These are phyloP conservation scores for Pao palembangensis DNA, from an alignment of 2,113 vertebrate genomes.

Conservation along the genomic window DNA sequence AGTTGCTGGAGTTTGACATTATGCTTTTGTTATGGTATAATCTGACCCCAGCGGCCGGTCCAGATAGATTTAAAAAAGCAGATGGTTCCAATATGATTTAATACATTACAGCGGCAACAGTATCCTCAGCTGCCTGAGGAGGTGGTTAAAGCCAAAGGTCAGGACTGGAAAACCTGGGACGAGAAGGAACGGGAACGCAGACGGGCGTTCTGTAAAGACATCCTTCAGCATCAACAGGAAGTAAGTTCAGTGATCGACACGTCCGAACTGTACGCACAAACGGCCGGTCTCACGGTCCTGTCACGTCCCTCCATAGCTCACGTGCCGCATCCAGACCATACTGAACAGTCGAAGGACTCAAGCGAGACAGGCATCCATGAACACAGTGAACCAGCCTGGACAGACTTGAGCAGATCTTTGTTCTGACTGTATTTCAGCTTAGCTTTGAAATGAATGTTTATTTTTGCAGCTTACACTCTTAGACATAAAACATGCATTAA, in stretches of 20 bases:
- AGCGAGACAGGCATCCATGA: not conserved
- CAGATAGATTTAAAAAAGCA: not conserved
- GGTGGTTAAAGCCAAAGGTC: conserved; percentile 18
- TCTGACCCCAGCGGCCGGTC: too few relatives aligned
- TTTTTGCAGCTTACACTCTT: not conserved
- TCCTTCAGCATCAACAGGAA: not conserved
- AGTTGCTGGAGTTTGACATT: too few relatives aligned
- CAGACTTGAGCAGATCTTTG: conserved; percentile 3
- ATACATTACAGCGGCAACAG: conserved; percentile 35
- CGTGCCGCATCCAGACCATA: conserved; percentile 39
- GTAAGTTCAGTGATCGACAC: not conserved
- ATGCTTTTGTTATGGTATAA: too few relatives aligned
- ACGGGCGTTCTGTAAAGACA: conserved; percentile 35
- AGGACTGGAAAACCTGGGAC: conserved; percentile 32
- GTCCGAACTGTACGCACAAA: not conserved
- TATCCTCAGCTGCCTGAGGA: conserved; percentile 28
- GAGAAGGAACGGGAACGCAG: conserved; percentile 29
- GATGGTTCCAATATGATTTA: not conserved
- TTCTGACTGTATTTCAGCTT: not conserved
- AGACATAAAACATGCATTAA: too few relatives aligned
- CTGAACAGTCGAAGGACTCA: conserved; percentile 36
- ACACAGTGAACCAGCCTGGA: conserved; percentile 1
- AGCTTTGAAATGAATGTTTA: not conserved
- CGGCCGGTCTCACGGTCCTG: not conserved
- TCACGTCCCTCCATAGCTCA: conserved; percentile 43